These are phyloP conservation scores for Poecilobothrus nobilitatus DNA, from an alignment of 2,888 invertebrate genomes.

Conservation along the genomic window DNA sequence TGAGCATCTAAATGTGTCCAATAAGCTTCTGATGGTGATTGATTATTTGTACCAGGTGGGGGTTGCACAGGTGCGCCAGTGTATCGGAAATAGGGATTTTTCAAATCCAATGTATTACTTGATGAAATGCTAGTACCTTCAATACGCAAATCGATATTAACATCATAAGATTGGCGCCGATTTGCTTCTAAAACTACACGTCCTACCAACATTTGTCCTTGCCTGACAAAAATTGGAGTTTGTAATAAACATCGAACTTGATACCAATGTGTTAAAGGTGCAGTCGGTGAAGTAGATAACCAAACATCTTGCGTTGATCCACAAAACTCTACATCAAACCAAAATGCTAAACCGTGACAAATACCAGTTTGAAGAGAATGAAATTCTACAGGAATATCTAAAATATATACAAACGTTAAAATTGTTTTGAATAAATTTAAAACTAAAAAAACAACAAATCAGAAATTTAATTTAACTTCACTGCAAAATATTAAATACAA, in stretches of 20 bases:
- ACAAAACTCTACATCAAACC: slow-evolving; percentile 97
- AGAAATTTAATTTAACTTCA: too few relatives aligned
- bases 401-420: slow-evolving; percentile 20
- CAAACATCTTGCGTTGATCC: slow-evolving; percentile 86
- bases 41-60: slow-evolving; percentile 82
- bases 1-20: slow-evolving; percentile 80
- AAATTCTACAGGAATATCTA: slow-evolving; percentile 89
- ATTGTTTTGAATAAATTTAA: not conserved
- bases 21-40: slow-evolving; percentile 88
- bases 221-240: slow-evolving; percentile 87
- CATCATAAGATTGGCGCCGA: slow-evolving; percentile 97
- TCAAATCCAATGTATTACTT: slow-evolving; percentile 88
- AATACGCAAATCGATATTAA: slow-evolving; percentile 85
- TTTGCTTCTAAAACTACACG: slow-evolving; percentile 83
- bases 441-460: not conserved
- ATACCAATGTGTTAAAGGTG: slow-evolving; percentile 98
- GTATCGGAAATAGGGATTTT: slow-evolving; percentile 97
- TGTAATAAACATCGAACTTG: slow-evolving; percentile 93
- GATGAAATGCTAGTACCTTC: slow-evolving; percentile 82
- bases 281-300: slow-evolving; percentile 96
- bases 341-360: slow-evolving; percentile 95
- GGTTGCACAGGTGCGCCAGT: slow-evolving; percentile 87
- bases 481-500: not conserved
- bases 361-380: slow-evolving; percentile 86
- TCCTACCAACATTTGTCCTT: slow-evolving; percentile 84